Percentiles rank a stretch among this genome's conserved stretches.
These are phyloP conservation scores for Bellardia pandia DNA, from an alignment of 2,888 invertebrate genomes.

Conservation along the genomic window DNA sequence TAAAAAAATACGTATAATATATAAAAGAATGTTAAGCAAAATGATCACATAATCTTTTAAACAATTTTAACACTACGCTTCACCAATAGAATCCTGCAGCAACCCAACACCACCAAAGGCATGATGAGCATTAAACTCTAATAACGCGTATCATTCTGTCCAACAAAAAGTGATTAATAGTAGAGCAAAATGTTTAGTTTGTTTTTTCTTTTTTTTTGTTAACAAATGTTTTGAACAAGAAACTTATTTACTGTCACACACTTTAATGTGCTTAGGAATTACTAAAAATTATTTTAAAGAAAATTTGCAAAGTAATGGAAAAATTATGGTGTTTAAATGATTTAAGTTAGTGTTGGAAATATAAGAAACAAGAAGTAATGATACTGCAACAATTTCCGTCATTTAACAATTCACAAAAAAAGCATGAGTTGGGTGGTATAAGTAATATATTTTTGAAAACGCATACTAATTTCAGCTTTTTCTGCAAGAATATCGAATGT, in stretches of 20 bases:
- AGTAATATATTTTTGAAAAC: too few species aligned
- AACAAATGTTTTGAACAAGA: not conserved
- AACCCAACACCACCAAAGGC: slow-evolving; percentile 10
- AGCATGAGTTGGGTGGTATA: too few species aligned
- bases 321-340: not conserved
- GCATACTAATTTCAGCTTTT: too few species aligned
- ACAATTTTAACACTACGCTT: slow-evolving; percentile 32
- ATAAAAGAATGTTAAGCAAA: slow-evolving; percentile 16
- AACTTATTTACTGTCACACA: not conserved
- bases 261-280: not conserved
- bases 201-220: not conserved
- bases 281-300: not conserved
- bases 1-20: not conserved
- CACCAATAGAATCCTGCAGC: not conserved
- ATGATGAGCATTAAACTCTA: slow-evolving; percentile 48
- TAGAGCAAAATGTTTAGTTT: not conserved
- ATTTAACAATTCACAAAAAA: too few species aligned
- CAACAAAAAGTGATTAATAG: slow-evolving; percentile 61
- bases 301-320: not conserved
- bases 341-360: not conserved
- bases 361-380: too few species aligned
- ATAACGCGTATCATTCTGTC: slow-evolving; percentile 58
- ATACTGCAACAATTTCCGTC: too few species aligned
- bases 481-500: too few species aligned
- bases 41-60: slow-evolving; percentile 57